These are phyloP conservation scores for Parelbella ahira DNA, from an alignment of 2,888 invertebrate genomes.

Conservation along the genomic window DNA sequence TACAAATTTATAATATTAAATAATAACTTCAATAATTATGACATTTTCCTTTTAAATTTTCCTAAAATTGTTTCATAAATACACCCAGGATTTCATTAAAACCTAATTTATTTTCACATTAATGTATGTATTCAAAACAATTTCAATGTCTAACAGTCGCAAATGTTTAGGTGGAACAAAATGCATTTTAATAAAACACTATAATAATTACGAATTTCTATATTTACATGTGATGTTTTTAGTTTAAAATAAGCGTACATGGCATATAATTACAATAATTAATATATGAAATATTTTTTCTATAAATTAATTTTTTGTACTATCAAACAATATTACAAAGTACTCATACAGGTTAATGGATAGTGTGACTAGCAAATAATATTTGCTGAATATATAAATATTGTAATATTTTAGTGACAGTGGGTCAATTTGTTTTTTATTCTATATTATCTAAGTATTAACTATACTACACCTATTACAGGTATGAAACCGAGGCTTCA, in stretches of 20 bases:
- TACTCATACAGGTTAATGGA: conserved; percentile 72
- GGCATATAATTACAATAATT: conserved; percentile 75
- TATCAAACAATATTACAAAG: conserved; percentile 77
- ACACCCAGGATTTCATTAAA: too few species aligned
- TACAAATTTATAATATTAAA: too few species aligned
- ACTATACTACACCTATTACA: conserved; percentile 55
- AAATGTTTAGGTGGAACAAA: too few species aligned
- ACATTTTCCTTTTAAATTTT: too few species aligned
- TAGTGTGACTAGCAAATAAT: conserved; percentile 76
- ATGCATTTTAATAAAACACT: conserved; percentile 44
- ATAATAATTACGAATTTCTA: conserved; percentile 71
- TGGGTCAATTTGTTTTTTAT: conserved; percentile 63
- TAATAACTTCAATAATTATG: too few species aligned
- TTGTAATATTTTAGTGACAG: conserved; percentile 65
- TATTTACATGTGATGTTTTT: conserved; percentile 80
- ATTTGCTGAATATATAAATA: conserved; percentile 69
- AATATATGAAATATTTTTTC: conserved; percentile 74
- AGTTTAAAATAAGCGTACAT: conserved; percentile 81
- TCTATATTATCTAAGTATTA: conserved; percentile 54
- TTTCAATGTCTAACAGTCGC: too few species aligned
- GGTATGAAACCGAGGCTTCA: conserved; percentile 59
- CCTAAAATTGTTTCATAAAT: too few species aligned
- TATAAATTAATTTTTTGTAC: conserved; percentile 81
- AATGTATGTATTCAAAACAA: too few species aligned
- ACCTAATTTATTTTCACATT: too few species aligned